These are phyloP conservation scores for Pantala flavescens DNA, from an alignment of 1,140 invertebrate genomes.

Conservation along the genomic window DNA sequence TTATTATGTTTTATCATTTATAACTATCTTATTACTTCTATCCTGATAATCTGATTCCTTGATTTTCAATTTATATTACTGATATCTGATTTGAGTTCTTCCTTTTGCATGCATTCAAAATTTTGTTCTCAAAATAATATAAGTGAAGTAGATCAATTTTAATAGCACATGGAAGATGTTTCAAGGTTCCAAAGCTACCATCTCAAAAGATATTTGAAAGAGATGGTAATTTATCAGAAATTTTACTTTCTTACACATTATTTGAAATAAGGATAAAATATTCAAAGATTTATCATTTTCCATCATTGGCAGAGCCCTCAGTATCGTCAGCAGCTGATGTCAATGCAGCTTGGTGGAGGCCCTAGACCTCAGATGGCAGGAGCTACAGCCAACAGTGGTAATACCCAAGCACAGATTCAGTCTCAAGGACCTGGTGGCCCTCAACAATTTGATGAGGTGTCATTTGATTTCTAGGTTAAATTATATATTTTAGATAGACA, in stretches of 20 bases:
- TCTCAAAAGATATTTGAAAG: neutral
- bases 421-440: slow-evolving; percentile 25
- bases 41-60: no score
- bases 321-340: slow-evolving; percentile 36
- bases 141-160: no score
- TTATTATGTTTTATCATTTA: no score
- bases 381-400: slow-evolving; percentile 14
- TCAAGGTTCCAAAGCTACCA: neutral
- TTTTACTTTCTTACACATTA: slow-evolving; percentile 21
- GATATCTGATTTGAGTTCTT: no score
- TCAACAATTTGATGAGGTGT: slow-evolving; percentile 40
- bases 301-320: slow-evolving; percentile 33
- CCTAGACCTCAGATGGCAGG: slow-evolving; percentile 30
- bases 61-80: no score
- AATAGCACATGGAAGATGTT: neutral
- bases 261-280: slow-evolving; percentile 1
- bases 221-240: slow-evolving; percentile 16
- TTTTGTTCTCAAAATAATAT: no score
- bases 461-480: slow-evolving; percentile 37
- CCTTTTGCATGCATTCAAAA: no score
- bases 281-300: neutral
- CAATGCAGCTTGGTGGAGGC: slow-evolving; percentile 36
- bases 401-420: neutral
- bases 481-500: neutral
- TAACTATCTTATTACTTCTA: no score